These are phyloP conservation scores for Agriopis marginaria DNA, from an alignment of 2,888 invertebrate species.

Conservation along the genomic window DNA sequence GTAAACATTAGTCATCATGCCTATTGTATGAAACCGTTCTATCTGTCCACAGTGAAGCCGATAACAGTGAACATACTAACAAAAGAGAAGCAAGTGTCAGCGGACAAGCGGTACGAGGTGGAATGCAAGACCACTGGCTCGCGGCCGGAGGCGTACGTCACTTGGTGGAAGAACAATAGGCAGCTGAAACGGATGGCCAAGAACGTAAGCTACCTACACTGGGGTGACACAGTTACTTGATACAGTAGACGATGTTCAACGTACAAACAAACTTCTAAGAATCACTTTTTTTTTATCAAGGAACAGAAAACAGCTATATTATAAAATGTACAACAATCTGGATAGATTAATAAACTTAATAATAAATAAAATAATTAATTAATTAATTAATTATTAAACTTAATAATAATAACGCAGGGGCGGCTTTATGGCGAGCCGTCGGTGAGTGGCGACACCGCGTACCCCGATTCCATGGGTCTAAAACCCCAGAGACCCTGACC, in stretches of 20 bases:
- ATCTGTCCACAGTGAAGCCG: conserved; percentile 91
- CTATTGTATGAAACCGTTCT: conserved; percentile 30
- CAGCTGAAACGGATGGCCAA: conserved; percentile 93
- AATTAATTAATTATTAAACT: too few relatives aligned
- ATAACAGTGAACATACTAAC: conserved; percentile 93
- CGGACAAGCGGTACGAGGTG: conserved; percentile 94
- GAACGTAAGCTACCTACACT: conserved; percentile 88
- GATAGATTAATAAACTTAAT: too few relatives aligned
- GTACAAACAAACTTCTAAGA: background rate
- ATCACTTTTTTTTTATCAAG: too few relatives aligned
- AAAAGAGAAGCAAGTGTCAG: conserved; percentile 93
- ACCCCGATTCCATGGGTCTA: too few relatives aligned
- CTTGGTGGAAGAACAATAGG: conserved; percentile 96
- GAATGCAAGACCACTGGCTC: conserved; percentile 95
- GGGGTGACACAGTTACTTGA: conserved; percentile 4
- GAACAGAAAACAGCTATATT: too few relatives aligned
- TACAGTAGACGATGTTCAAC: conserved; percentile 3
- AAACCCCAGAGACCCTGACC: too few relatives aligned
- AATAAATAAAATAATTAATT: too few relatives aligned
- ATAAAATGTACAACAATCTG: too few relatives aligned
- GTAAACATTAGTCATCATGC: too few relatives aligned
- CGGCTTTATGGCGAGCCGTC: too few relatives aligned
- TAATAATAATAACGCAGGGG: too few relatives aligned
- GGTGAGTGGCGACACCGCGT: too few relatives aligned
- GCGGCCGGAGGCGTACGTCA: conserved; percentile 93